Base-by-base conservation (phyloP, 2,888 invertebrate species). In the Ormyrus rosae region DNA sequence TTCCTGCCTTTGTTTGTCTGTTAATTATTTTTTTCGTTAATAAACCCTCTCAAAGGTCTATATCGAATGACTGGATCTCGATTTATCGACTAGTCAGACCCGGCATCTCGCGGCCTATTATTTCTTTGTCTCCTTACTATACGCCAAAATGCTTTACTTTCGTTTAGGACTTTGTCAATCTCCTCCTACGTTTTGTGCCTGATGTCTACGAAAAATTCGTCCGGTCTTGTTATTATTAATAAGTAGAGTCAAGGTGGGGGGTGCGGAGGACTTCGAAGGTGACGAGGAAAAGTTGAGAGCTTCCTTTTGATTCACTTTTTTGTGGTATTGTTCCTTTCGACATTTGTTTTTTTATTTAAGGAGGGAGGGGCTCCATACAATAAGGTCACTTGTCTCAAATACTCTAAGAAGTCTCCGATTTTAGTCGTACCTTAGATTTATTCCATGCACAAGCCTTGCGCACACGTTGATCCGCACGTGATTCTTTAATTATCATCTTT, bases 351-450 rank as follows among this genome's bases (percentile, higher is more conserved):
- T 73, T 82, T 67, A 78, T 34, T 63, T 80, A 76, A 78, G 82
- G 82, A 84, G 81, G 80, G 82, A 83, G 84, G 86, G 86, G 84
- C 84, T 84, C 85, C 83, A 83, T 78, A 73, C 68, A 76, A 81
- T 86, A 88, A 88, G 88, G 88, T 87, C 88, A 88, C 88, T 88
- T 88, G 85, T 87, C 84, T 80, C 77, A 72, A 84, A 84, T 84
- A 85, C 80, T 84, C 83, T 84, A 84, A 83, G 61, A 84, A 84
- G 81, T 84, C 82, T 85, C 82, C 82, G 80, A 82, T 82, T 83
- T 79, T 85, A 73, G 71, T 81, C 61, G 71, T 70, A 75, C 61
- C 82, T 79, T 79, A 72, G 53, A 78, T 78, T 74, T 72, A 83
- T 71, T 70, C 67, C 74, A 75, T 64, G 71, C 74, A 79, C 80